phyloP scores from a whole-genome alignment of 1,140 invertebrate species.

The Nixonia krombeini region DNA sequence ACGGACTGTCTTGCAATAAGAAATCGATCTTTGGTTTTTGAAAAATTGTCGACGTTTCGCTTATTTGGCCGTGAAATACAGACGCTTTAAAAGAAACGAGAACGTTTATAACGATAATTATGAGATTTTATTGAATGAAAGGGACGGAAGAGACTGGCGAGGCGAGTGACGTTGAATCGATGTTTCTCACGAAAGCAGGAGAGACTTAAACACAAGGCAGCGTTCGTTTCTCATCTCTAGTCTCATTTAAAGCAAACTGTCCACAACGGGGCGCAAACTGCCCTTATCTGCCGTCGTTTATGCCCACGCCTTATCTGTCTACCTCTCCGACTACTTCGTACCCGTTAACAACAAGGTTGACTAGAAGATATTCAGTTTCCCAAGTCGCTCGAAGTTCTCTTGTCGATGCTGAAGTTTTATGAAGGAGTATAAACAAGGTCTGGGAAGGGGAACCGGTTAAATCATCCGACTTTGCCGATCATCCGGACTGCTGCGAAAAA shows the following conservation, averaged over 20 bases:
- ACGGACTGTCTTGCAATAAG: constrained; percentile 35
- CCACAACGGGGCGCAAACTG: constrained; percentile 69
- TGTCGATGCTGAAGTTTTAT: background rate
- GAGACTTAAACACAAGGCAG: constrained; percentile 31
- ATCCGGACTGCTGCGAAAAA: no score
- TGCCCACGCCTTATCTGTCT: constrained; percentile 66
- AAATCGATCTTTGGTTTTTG: no score
- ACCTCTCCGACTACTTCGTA: constrained; percentile 50
- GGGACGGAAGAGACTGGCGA: no score
- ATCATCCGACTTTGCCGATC: no score
- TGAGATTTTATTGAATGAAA: no score
- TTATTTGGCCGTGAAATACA: no score
- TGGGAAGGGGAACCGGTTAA: no score
- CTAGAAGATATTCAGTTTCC: constrained; percentile 37
- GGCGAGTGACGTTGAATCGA: no score
- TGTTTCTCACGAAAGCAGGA: no score
- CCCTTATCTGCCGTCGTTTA: constrained; percentile 70
- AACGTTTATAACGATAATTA: no score
- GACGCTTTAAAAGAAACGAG: no score
- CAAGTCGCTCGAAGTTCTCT: constrained; percentile 2
- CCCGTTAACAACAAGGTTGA: constrained; percentile 55
- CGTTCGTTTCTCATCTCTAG: constrained; percentile 38
- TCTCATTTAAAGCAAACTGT: constrained; percentile 69
- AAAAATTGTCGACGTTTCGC: no score
- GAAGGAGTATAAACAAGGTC: background rate